Evolutionary conservation across 2,888 invertebrate genomes (phyloP), one percentile per base, ranked within the genome.

Genomic region (Sthenelais limicola): DNA sequence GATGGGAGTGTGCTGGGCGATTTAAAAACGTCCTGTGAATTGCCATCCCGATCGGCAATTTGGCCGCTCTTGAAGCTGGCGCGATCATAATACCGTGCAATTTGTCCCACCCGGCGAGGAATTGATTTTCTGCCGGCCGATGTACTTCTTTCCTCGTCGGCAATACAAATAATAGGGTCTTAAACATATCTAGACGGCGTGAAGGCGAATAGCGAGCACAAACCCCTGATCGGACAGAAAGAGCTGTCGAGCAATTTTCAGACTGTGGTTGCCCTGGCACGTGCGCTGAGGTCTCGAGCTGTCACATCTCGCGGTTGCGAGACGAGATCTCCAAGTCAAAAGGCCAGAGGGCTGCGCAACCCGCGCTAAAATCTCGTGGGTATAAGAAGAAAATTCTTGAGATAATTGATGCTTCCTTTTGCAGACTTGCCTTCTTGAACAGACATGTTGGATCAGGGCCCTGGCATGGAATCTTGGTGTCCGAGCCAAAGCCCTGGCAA

Each of bases 41-140:
- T 62, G 62, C 38, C 62, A 62, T 35, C 43, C 62, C 62, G 38
- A 38, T 62, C 38, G 62, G 21, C 62, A 62, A 62, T 62, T 62
- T 62, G 62, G 9, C 62, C 35, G 62, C 62, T 62, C 62, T 62
- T 62, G 62, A 62, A 62, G 62, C 62, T 12, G 62, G 62, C 35
- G 38, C 62, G 62, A 62, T 62, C 62, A 62, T 62, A 62, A 62
- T 62, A 62, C 62, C 62, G 62, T 62, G 62, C 62, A 62, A 62
- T 62, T 62, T 62, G 62, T 35, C 24, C 62, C 62, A 15, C 9
- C 62, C 43, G 62, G 21, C n/a, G 62, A 15, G 24, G 62, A 28
- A 62, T 62, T 62, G 62, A 62, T 62, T 62, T 62, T 62, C 62
- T 38, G 62, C 18, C 62, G 35, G 24, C 4, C 38, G 38, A 24